Conservation (phyloP, 2,113 vertebrate genomes). For the Oxyruncus cristatus region DNA sequence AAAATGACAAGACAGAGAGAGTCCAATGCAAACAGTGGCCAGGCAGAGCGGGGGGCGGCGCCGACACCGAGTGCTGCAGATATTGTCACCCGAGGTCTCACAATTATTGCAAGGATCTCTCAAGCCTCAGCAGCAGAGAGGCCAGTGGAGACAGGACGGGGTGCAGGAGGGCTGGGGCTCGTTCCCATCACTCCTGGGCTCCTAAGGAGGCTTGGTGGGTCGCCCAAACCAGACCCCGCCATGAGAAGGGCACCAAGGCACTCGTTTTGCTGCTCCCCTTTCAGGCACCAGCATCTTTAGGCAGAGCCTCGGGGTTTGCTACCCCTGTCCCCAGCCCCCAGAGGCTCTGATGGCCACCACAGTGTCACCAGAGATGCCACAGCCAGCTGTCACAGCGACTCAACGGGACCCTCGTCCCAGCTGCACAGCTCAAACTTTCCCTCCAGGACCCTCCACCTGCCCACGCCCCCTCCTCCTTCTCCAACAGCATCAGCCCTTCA, state of each 20-base stretch:
- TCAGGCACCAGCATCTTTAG: background rate
- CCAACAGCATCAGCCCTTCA: background rate
- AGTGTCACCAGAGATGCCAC: background rate
- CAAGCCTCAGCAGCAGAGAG: background rate
- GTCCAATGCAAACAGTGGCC: background rate
- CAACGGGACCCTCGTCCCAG: fast-evolving
- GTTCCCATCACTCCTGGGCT: fast-evolving
- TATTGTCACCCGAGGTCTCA: background rate
- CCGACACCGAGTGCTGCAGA: fast-evolving
- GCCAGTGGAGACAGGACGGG: fast-evolving
- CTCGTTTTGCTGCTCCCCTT: background rate
- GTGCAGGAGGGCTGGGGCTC: fast-evolving
- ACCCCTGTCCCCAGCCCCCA: background rate
- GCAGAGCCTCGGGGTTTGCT: background rate
- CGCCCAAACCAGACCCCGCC: background rate
- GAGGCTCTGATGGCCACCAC: background rate
- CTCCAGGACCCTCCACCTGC: background rate
- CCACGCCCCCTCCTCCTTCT: background rate
- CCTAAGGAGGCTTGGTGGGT: fast-evolving
- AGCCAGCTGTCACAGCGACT: background rate
- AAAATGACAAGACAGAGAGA: background rate
- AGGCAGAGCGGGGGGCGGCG: background rate
- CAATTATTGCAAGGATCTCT: background rate
- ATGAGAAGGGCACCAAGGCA: fast-evolving
- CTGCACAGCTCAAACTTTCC: background rate